phyloP scores from a whole-genome alignment of 2,113 vertebrate genomes.

The Leiothrix lutea region DNA sequence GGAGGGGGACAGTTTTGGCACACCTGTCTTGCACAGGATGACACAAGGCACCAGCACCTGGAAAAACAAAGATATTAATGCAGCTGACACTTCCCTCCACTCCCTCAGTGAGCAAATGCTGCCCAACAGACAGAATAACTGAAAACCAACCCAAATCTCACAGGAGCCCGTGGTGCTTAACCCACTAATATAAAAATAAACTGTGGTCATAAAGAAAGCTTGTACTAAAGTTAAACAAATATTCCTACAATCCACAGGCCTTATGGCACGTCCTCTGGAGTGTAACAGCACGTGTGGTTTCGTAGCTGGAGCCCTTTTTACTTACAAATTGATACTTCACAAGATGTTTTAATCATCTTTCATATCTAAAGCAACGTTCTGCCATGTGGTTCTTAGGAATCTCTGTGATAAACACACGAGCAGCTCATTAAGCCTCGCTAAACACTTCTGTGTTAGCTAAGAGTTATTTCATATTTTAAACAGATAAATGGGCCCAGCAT shows the following conservation, averaged over 20 bases:
- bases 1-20: not conserved
- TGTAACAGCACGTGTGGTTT: not conserved
- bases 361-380: not conserved
- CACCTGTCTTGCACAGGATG: not conserved
- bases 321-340: not conserved
- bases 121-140: not conserved
- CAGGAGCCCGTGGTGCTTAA: not conserved
- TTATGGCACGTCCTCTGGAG: not conserved
- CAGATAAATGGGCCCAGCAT: not conserved
- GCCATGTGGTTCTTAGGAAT: not conserved
- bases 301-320: not conserved
- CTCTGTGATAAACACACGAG: constrained; percentile 17
- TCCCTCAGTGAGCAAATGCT: not conserved
- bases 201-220: not conserved
- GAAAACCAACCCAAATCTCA: not conserved
- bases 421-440: constrained; percentile 43
- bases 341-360: constrained; percentile 21
- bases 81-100: not conserved
- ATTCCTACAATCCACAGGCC: not conserved
- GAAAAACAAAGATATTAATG: not conserved
- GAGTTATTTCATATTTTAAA: constrained; percentile 18
- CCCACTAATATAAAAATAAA: not conserved
- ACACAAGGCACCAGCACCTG: not conserved
- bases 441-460: not conserved
- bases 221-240: not conserved